Conservation (phyloP, 2,113 vertebrate species). For the Cynocephalus volans region DNA sequence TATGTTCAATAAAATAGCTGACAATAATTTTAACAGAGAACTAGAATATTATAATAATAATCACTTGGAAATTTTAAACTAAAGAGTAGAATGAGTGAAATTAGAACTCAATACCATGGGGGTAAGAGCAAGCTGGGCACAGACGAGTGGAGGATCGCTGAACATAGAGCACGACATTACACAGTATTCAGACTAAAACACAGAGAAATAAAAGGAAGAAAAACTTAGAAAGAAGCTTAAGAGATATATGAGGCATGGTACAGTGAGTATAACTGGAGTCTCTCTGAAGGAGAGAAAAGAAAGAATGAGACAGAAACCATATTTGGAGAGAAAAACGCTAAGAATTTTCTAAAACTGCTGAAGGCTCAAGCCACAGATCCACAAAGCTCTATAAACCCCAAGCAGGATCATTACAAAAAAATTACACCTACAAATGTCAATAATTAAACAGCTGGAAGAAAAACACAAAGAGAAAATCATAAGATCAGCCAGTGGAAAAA, state of each 20-base stretch:
- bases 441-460: not conserved
- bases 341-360: not conserved
- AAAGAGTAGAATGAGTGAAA: not conserved
- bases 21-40: not conserved
- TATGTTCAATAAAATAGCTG: not conserved
- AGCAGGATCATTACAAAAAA: slow-evolving; percentile 10
- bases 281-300: slow-evolving; percentile 8
- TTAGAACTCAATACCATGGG: not conserved
- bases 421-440: not conserved
- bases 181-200: not conserved
- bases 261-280: not conserved
- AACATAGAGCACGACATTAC: not conserved
- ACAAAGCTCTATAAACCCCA: not conserved
- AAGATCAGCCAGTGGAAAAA: slow-evolving; percentile 2
- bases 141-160: not conserved
- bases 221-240: not conserved
- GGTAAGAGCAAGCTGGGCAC: not conserved
- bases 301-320: not conserved
- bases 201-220: not conserved
- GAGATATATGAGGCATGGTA: not conserved
- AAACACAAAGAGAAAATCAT: not conserved
- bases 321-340: not conserved
- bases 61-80: not conserved
- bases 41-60: not conserved
- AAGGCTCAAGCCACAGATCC: not conserved